Evolutionary conservation across 2,888 invertebrate species (phyloP).

Genomic region (Spicauda simplicius): DNA sequence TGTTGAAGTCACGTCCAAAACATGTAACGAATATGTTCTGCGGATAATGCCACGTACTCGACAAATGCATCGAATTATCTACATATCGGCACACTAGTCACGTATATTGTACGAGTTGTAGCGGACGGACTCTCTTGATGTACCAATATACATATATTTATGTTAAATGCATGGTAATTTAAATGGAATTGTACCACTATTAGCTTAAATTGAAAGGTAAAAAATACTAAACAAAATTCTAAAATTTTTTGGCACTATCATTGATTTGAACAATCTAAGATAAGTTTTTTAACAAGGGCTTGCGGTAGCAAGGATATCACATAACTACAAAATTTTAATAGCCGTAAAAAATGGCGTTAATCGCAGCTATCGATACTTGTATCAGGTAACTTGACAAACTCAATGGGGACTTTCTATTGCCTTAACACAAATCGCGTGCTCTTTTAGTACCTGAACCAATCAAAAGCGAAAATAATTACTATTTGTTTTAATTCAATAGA

Average conservation of each 20-base stretch:
- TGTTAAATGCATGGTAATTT: conserved; percentile 5
- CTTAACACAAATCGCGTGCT: neutral
- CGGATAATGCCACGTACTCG: conserved; percentile 8
- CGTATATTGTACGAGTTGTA: conserved; percentile 15
- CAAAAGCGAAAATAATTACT: neutral
- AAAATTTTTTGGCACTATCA: too few species aligned
- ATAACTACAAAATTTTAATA: too few species aligned
- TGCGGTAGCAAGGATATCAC: too few species aligned
- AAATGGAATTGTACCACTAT: neutral
- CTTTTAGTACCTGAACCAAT: neutral
- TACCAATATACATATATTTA: conserved; percentile 6
- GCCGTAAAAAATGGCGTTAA: too few species aligned
- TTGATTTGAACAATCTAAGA: too few species aligned
- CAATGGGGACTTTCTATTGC: neutral
- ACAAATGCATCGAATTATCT: conserved; percentile 19
- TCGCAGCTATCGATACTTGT: too few species aligned
- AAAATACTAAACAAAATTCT: too few species aligned
- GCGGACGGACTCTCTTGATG: conserved; percentile 4
- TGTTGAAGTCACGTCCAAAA: neutral
- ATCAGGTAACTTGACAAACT: too few species aligned
- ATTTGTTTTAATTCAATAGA: neutral
- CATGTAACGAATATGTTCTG: conserved; percentile 16
- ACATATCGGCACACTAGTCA: conserved; percentile 18
- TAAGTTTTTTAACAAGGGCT: too few species aligned
- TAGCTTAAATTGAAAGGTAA: too few species aligned